Conservation (phyloP, 2,888 invertebrate genomes). For the Himalopsyche anomala region DNA sequence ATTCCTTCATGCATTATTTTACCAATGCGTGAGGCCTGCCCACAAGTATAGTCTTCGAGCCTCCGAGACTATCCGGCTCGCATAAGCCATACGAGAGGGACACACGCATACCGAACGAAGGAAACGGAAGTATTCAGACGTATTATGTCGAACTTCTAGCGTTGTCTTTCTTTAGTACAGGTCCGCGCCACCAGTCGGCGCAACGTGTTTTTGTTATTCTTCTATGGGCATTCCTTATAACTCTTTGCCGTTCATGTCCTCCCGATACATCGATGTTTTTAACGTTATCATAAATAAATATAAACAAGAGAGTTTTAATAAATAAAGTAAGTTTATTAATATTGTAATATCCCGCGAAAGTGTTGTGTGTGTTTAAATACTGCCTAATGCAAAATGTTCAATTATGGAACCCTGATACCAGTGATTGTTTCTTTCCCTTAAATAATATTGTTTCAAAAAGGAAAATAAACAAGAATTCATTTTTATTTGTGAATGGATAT, state of each 20-base stretch:
- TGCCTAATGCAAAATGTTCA: not conserved
- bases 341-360: not conserved
- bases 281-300: constrained; percentile 14
- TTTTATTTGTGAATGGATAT: no score
- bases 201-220: constrained; percentile 65
- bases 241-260: constrained; percentile 45
- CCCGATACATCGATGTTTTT: constrained; percentile 49
- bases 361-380: not conserved
- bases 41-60: constrained; percentile 44
- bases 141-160: constrained; percentile 61
- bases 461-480: not conserved
- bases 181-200: constrained; percentile 64
- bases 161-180: constrained; percentile 62
- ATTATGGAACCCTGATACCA: not conserved
- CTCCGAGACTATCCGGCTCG: constrained; percentile 37
- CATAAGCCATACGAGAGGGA: constrained; percentile 54
- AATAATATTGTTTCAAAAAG: not conserved
- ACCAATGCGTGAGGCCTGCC: constrained; percentile 54
- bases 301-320: not conserved
- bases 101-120: constrained; percentile 57
- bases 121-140: constrained; percentile 57
- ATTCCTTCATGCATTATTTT: constrained; percentile 50
- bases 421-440: not conserved
- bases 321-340: not conserved
- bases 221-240: constrained; percentile 53